Conservation (phyloP, 2,888 invertebrate species). For the Hedya salicella region DNA sequence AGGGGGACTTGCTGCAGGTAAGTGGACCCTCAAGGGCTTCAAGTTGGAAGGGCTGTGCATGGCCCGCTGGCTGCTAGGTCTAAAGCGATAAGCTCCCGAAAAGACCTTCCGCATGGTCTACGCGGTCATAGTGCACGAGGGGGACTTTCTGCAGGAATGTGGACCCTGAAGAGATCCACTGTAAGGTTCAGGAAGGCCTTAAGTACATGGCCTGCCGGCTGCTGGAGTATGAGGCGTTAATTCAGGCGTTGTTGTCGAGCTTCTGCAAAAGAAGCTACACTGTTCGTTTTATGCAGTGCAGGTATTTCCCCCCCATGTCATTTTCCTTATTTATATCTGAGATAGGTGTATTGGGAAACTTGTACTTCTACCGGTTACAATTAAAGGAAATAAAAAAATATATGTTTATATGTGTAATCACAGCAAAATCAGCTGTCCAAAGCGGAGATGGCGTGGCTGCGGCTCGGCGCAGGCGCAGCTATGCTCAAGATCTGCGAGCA, state of each 20-base stretch:
- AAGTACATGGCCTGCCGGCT: constrained; percentile 99
- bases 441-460: constrained; percentile 96
- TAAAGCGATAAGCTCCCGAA: constrained; percentile 95
- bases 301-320: too few species aligned
- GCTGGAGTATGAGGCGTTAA: constrained; percentile 94
- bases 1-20: constrained; percentile 92
- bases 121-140: constrained; percentile 97
- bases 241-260: too few species aligned
- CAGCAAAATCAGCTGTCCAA: constrained; percentile 90
- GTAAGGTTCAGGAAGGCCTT: constrained; percentile 96
- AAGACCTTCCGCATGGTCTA: constrained; percentile 97
- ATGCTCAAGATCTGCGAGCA: constrained; percentile 99
- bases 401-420: constrained; percentile 44
- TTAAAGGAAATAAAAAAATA: too few species aligned
- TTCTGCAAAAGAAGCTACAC: too few species aligned
- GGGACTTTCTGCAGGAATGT: constrained; percentile 88
- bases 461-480: constrained; percentile 96
- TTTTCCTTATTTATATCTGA: too few species aligned
- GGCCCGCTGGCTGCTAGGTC: constrained; percentile 97
- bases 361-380: too few species aligned
- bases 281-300: too few species aligned
- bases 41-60: constrained; percentile 97
- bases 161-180: constrained; percentile 67
- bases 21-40: constrained; percentile 77
- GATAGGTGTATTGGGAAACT: too few species aligned